Conservation (phyloP, 2,113 vertebrate genomes). For the Scortum barcoo region DNA sequence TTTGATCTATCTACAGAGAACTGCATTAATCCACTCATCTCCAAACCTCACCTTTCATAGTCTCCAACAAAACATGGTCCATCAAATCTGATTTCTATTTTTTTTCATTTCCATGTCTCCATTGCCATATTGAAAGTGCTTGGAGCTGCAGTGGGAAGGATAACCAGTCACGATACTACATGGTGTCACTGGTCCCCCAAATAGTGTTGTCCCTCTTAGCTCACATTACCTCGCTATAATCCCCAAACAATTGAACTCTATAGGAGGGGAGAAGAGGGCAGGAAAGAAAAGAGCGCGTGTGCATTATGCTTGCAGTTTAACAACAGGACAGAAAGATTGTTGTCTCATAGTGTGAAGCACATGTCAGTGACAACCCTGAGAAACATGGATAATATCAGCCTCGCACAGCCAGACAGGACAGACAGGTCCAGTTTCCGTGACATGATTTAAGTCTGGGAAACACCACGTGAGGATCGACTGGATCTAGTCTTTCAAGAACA, state of each 20-base stretch:
- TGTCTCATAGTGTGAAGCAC: neutral
- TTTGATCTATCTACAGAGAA: too few species aligned
- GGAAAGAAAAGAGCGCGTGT: neutral
- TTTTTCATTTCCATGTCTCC: neutral
- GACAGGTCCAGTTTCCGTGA: too few species aligned
- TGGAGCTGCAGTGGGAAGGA: constrained; percentile 53
- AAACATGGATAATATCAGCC: neutral
- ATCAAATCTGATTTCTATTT: neutral
- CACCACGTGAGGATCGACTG: too few species aligned
- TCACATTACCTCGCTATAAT: neutral
- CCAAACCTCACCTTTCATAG: too few species aligned
- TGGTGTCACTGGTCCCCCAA: constrained; percentile 25
- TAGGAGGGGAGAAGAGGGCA: neutral
- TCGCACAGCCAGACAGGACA: too few species aligned
- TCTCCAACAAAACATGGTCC: too few species aligned
- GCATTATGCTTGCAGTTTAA: constrained; percentile 6
- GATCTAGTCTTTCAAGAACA: too few species aligned
- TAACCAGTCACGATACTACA: constrained; percentile 65
- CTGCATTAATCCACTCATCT: too few species aligned
- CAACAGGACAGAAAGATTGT: neutral
- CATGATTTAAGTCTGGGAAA: too few species aligned
- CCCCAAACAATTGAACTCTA: neutral
- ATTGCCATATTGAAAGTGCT: constrained; percentile 36
- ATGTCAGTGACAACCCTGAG: neutral
- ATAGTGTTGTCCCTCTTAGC: neutral